Conservation (phyloP, 2,888 invertebrate genomes). For the Diogma glabrata region DNA sequence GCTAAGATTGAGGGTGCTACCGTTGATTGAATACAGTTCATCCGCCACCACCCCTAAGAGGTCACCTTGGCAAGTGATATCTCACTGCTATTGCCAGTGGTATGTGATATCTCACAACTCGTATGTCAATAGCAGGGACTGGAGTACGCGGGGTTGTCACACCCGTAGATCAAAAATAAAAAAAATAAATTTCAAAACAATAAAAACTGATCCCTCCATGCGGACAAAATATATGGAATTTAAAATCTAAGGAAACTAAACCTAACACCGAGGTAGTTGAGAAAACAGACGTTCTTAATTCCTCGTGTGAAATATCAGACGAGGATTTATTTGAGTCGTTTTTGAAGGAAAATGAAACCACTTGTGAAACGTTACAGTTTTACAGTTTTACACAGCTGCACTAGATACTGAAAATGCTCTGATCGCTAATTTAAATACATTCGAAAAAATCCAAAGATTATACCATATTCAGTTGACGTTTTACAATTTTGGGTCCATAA, state of each 20-base stretch:
- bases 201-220: no score
- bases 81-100: no score
- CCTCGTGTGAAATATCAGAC: constrained; percentile 1
- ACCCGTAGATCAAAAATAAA: no score
- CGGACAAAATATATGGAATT: constrained; percentile 5
- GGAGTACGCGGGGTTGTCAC: no score
- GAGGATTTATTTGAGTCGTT: constrained; percentile 6
- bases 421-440: background rate
- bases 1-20: no score
- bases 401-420: background rate
- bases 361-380: background rate
- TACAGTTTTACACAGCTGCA: no score
- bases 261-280: background rate
- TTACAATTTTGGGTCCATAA: background rate
- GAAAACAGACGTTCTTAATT: constrained; percentile 1
- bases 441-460: background rate
- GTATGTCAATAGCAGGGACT: no score
- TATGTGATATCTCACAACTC: no score
- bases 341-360: background rate
- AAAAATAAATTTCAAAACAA: no score
- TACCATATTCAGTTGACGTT: background rate
- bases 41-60: no score
- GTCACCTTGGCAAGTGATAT: no score
- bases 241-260: background rate
- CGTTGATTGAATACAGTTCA: no score